Conservation (phyloP, 1,140 invertebrate species). For the Aethina tumida region DNA sequence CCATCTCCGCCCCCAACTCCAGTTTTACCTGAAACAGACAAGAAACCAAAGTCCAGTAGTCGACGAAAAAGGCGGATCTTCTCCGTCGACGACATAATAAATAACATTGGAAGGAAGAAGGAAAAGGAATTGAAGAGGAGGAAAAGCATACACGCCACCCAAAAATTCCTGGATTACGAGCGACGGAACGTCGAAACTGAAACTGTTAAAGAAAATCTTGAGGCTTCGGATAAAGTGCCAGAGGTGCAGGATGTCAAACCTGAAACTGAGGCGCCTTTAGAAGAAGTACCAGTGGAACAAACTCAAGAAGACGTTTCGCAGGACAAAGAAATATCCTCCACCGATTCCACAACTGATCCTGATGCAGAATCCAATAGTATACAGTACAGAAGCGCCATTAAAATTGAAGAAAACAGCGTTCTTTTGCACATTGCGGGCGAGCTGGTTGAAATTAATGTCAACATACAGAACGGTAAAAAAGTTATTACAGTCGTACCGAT, state of each 20-base stretch:
- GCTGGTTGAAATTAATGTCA: constrained; percentile 29
- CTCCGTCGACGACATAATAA: constrained; percentile 29
- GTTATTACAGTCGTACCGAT: constrained; percentile 28
- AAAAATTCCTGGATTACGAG: background rate
- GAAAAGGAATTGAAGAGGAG: constrained; percentile 2
- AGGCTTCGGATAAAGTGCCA: background rate
- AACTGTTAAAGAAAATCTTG: constrained; percentile 1
- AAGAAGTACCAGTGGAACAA: constrained; percentile 4
- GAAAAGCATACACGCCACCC: background rate
- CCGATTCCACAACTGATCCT: background rate
- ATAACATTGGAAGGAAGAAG: constrained; percentile 19
- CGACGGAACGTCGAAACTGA: constrained; percentile 1
- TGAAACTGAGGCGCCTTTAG: background rate
- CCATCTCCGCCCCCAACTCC: no score
- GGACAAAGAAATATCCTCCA: background rate
- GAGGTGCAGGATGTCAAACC: background rate
- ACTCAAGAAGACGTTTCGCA: background rate
- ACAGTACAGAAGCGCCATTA: constrained; percentile 16
- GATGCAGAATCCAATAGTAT: constrained; percentile 7
- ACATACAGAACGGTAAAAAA: constrained; percentile 24
- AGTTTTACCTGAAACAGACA: background rate
- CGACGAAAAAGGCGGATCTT: constrained; percentile 21
- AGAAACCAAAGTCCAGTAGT: background rate
- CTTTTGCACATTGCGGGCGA: constrained; percentile 29
- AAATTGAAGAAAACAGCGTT: constrained; percentile 21